Evolutionary conservation across 2,888 invertebrate genomes (phyloP).

Genomic region (Dicyrtomina minuta): DNA sequence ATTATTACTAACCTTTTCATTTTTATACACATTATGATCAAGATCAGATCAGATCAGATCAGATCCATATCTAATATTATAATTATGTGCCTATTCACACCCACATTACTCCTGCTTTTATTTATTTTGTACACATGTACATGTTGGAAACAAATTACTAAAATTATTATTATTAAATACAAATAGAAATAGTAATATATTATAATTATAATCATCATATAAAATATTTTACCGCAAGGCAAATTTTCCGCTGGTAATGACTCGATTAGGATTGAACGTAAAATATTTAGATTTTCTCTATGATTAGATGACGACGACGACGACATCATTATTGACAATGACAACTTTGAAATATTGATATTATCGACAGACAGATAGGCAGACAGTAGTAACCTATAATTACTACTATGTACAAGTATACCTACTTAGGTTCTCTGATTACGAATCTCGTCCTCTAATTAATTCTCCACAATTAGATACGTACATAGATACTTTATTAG

Average conservation of each 20-base stretch:
- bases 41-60: background rate
- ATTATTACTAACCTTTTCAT: background rate
- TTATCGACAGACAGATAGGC: too few relatives aligned
- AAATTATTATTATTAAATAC: too few relatives aligned
- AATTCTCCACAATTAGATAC: too few relatives aligned
- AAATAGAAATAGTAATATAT: too few relatives aligned
- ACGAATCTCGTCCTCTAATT: too few relatives aligned
- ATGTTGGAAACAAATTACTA: too few relatives aligned
- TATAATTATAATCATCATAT: too few relatives aligned
- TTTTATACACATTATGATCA: background rate
- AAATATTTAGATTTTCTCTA: slow-evolving; percentile 41
- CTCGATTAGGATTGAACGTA: slow-evolving; percentile 45
- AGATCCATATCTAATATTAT: background rate
- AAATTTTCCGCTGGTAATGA: slow-evolving; percentile 47
- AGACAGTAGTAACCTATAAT: too few relatives aligned
- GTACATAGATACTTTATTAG: too few relatives aligned
- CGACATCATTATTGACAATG: background rate
- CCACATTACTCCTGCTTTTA: background rate
- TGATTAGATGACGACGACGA: slow-evolving; percentile 30
- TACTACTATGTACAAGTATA: too few relatives aligned
- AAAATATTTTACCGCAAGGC: slow-evolving; percentile 30
- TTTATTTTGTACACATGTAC: too few relatives aligned
- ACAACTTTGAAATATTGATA: background rate
- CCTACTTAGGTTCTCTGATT: too few relatives aligned
- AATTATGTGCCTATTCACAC: background rate